These are phyloP conservation scores for Drosophila setifemur DNA, from an alignment of 1,140 invertebrate species.

Conservation along the genomic window DNA sequence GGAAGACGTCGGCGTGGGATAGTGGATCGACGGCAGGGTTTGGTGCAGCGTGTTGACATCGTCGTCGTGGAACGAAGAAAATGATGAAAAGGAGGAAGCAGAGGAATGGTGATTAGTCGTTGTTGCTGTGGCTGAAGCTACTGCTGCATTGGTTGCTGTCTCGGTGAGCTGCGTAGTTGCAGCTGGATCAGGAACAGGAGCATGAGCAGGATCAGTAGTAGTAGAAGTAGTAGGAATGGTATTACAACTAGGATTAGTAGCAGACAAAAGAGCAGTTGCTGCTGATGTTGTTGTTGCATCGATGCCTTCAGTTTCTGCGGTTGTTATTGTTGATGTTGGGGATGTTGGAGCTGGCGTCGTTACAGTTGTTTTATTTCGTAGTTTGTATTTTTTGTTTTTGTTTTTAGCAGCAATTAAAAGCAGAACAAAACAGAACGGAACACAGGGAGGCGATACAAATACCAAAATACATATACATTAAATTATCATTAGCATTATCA, in stretches of 20 bases:
- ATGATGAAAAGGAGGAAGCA: constrained; percentile 83
- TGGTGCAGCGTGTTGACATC: constrained; percentile 45
- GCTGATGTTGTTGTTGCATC: constrained; percentile 38
- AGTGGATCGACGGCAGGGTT: constrained; percentile 72
- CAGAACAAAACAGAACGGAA: constrained; percentile 69
- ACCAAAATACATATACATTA: constrained; percentile 65
- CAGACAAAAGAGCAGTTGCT: constrained; percentile 39
- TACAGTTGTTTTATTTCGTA: constrained; percentile 40
- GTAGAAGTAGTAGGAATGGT: constrained; percentile 47
- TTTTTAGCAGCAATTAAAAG: constrained; percentile 64
- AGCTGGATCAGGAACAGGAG: constrained; percentile 51
- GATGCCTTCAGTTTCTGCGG: constrained; percentile 42
- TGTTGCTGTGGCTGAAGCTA: constrained; percentile 45
- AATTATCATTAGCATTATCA: constrained; percentile 38
- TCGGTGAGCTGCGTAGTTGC: constrained; percentile 59
- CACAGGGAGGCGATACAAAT: constrained; percentile 76
- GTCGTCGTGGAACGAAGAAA: constrained; percentile 79
- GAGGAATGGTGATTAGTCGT: constrained; percentile 82
- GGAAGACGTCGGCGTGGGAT: constrained; percentile 73
- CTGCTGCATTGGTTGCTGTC: constrained; percentile 39
- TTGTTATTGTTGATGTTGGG: constrained; percentile 25
- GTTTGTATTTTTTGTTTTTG: constrained; percentile 9
- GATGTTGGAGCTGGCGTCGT: constrained; percentile 46
- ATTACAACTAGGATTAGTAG: constrained; percentile 55
- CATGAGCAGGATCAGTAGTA: constrained; percentile 43